Evolutionary conservation across 2,797 vertebrate genomes (phyloP).

Genomic region (Crocodylus rhombifer): DNA sequence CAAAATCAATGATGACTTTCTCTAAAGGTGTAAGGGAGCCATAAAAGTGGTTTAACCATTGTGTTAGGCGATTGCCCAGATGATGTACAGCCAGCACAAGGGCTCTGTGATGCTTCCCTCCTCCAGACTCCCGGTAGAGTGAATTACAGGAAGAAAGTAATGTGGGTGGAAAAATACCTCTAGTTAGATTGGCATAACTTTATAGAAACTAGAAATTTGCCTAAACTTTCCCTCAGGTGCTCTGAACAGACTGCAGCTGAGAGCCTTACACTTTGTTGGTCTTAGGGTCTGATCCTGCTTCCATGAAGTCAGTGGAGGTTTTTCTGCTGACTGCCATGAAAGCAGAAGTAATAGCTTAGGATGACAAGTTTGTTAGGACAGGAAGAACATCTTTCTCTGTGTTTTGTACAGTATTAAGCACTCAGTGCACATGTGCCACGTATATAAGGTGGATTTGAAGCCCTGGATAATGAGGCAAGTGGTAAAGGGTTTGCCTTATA

Average conservation of each 20-base stretch:
- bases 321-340: not conserved
- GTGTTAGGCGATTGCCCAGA: not conserved
- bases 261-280: not conserved
- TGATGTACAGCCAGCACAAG: not conserved
- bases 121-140: not conserved
- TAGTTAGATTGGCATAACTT: not conserved
- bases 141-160: not conserved
- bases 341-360: not conserved
- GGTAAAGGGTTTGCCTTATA: no score
- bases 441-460: not conserved
- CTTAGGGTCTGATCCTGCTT: not conserved
- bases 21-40: no score
- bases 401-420: not conserved
- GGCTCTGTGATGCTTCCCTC: not conserved
- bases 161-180: not conserved
- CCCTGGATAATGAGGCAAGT: no score
- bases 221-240: not conserved
- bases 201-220: no score
- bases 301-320: not conserved
- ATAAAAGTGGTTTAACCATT: not conserved
- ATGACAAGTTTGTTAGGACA: not conserved
- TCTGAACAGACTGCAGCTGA: not conserved
- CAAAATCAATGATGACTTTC: no score
- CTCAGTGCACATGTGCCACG: not conserved
- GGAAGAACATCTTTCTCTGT: not conserved